Base-by-base conservation (phyloP, 92 coral and sea anemone species). In the Siderastrea radians region DNA sequence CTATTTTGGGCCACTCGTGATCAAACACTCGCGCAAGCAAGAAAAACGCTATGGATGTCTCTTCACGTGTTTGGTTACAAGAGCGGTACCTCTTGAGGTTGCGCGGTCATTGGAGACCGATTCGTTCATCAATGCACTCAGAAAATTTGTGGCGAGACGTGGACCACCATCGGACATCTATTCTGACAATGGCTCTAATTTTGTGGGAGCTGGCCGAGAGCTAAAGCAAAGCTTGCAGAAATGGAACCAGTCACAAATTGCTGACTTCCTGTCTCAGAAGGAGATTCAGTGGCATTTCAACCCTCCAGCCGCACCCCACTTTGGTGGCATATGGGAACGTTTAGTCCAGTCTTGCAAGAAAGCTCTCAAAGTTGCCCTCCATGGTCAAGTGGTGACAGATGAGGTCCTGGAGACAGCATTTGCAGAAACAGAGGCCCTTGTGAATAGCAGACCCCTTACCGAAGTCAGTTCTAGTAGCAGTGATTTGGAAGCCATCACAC, bases 171-270 rank as follows among this genome's bases (percentile, higher is more conserved):
- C 51, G 14, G 89, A 72, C 50, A 79, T 86, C 44, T 84, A 67
- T 49, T 86, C 90, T 57, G 86, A 86, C 72, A 86, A 86, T 53
- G 72, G 86, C 19, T 79, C 82, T 5, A 80, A 81, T 67, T 92
- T 92, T 54, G 85, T 72, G 45, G 91, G 93, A 65, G 89, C 94
- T 46, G 89, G 90, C 70, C 26, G 81, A 1, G 96, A 93, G 55
- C 51, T 89, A 1, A 12, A 75, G n/a, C 61, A 70, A 70, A 86
- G 90, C 13, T 45, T 89, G 72, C 55, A 84, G 54, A 43, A 80
- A 19, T 89, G 95, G 93, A 75, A 92, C 74, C 83, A 73, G 72
- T 84, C 59, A 38, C 62, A 74, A 44, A 89, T 92, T 57, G 76
- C 69, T 19, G 68, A 64, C 68, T 51, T 60, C 65, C 77, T 89